These are phyloP conservation scores for Drosophila quadrilineata DNA, from an alignment of 1,140 invertebrate species.

Conservation along the genomic window DNA sequence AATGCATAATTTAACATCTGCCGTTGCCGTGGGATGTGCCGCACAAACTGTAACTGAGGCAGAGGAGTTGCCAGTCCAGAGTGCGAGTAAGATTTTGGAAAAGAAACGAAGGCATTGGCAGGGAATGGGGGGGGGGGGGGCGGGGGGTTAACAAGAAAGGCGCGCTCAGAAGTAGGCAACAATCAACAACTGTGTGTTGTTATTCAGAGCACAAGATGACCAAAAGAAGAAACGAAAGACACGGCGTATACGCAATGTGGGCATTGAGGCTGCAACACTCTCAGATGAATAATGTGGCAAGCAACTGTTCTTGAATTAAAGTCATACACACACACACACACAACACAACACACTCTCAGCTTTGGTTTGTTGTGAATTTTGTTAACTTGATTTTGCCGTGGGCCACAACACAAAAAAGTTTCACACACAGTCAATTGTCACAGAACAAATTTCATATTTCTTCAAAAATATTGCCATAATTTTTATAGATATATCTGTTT, in stretches of 20 bases:
- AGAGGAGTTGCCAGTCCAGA: no score
- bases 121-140: not conserved
- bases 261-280: slow-evolving; percentile 31
- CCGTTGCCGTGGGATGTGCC: slow-evolving; percentile 15
- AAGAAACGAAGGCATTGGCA: not conserved
- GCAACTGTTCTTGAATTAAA: slow-evolving; percentile 30
- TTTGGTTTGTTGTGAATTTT: no score
- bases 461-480: slow-evolving; percentile 20
- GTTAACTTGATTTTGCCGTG: no score
- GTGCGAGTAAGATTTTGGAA: no score
- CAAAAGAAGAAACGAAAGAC: slow-evolving; percentile 44
- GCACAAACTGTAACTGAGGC: not conserved
- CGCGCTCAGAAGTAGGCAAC: slow-evolving; percentile 63
- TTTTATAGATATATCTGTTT: not conserved
- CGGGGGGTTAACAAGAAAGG: slow-evolving; percentile 19
- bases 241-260: slow-evolving; percentile 35
- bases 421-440: no score
- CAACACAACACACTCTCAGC: slow-evolving; percentile 31
- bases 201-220: slow-evolving; percentile 71
- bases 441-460: slow-evolving; percentile 23
- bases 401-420: not conserved
- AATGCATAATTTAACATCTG: slow-evolving; percentile 78
- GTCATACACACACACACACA: slow-evolving; percentile 11
- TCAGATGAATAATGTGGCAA: slow-evolving; percentile 50
- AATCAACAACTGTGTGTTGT: slow-evolving; percentile 76